These are phyloP conservation scores for Cinara cedri DNA, from an alignment of 2,888 invertebrate genomes.

Conservation along the genomic window DNA sequence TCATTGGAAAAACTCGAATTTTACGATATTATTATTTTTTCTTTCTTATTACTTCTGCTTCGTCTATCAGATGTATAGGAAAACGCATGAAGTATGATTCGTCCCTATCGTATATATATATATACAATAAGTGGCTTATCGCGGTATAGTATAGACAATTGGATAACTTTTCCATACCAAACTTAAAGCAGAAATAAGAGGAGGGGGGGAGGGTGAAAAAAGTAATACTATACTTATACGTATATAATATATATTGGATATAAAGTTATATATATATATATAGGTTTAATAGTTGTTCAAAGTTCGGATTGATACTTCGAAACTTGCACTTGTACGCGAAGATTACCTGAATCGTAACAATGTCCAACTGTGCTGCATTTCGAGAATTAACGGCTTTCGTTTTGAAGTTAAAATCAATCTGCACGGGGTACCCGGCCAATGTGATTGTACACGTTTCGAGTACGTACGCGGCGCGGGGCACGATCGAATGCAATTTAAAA, in stretches of 20 bases:
- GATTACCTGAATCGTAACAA: conserved; percentile 47
- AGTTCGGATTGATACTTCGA: conserved; percentile 50
- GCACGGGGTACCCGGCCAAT: background rate
- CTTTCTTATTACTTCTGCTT: too few relatives aligned
- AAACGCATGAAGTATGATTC: background rate
- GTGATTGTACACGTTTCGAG: background rate
- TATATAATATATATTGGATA: background rate
- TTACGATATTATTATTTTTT: too few relatives aligned
- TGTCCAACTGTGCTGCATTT: conserved; percentile 30
- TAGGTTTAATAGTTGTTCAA: conserved; percentile 27
- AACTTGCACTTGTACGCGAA: conserved; percentile 28
- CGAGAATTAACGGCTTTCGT: conserved; percentile 20
- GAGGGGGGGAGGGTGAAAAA: background rate
- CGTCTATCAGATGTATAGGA: background rate
- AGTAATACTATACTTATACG: conserved; percentile 7
- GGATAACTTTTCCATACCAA: conserved; percentile 33
- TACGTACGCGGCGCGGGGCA: background rate
- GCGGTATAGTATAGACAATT: conserved; percentile 22
- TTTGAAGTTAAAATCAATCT: conserved; percentile 36
- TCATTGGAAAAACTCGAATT: background rate
- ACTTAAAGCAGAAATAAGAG: conserved; percentile 33
- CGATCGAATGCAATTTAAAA: too few relatives aligned
- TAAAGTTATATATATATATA: conserved; percentile 31
- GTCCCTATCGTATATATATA: background rate
- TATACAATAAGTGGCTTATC: background rate